Percentiles rank a stretch among this genome's conserved stretches.
phyloP scores from a whole-genome alignment of 2,113 vertebrate genomes.

The Calonectris borealis region DNA sequence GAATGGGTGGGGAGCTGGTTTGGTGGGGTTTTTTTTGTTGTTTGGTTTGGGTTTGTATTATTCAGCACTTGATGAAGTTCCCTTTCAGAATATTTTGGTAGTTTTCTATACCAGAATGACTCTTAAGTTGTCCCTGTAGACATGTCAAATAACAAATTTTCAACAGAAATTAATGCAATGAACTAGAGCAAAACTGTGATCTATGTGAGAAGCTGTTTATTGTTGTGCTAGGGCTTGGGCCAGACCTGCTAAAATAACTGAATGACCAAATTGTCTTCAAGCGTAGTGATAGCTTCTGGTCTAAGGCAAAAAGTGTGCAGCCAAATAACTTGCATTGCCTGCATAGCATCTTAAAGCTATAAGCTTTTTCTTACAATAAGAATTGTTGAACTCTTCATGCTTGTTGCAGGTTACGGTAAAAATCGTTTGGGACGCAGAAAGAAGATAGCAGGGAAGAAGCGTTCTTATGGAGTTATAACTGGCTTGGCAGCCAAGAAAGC shows the following conservation, averaged over 20 bases:
- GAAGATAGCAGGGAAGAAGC: slow-evolving; percentile 75
- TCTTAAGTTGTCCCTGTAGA: background rate
- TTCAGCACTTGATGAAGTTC: background rate
- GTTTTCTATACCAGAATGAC: background rate
- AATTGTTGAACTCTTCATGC: background rate
- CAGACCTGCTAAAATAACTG: background rate
- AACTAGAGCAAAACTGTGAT: background rate
- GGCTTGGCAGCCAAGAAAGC: slow-evolving; percentile 87
- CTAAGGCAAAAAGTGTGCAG: background rate
- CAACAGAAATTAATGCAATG: background rate
- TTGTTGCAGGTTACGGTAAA: slow-evolving; percentile 73
- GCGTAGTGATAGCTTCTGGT: background rate
- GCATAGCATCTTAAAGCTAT: background rate
- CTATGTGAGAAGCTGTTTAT: background rate
- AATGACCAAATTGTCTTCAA: background rate
- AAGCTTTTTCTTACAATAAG: background rate
- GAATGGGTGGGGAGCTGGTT: background rate
- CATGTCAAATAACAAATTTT: background rate
- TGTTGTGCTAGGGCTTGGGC: background rate
- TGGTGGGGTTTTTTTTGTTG: background rate
- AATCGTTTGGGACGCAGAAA: slow-evolving; percentile 74
- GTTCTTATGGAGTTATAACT: slow-evolving; percentile 86
- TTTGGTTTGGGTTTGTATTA: background rate
- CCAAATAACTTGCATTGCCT: background rate
- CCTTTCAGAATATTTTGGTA: background rate